Evolutionary conservation across 2,797 vertebrate species (phyloP), one percentile per base, ranked within the genome.

Genomic region (Darevskia nairensis): DNA sequence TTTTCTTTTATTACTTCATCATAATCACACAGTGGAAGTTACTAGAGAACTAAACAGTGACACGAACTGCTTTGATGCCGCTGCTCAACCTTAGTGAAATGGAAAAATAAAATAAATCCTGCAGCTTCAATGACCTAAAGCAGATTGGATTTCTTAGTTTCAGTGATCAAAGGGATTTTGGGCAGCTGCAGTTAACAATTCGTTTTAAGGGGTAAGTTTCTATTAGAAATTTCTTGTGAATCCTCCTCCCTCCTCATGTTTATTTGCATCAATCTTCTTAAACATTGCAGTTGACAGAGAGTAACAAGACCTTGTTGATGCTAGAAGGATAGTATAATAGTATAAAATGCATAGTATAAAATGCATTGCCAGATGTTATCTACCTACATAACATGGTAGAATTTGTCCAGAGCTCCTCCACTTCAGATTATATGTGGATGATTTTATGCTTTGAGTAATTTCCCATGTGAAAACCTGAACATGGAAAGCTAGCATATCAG

Each of bases 211-310:
- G 90, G 92, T 80, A 89, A 74, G 89, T 93, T 92, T 88, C 91
- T 93, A 93, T 93, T 92, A 94, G 91, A 89, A 92, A 82, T 89
- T 89, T 94, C 89, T 90, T 86, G 90, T 88, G 86, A 93, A 92
- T 89, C 86, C 86, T 89, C 50, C n/a, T 35, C n/a, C 29, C 4
- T 32, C 44, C 23, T 15, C 11, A 8, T 78, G 7, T 89, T 89
- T 90, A 79, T 88, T 80, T 1, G 32, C 87, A 77, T 78, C 91
- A 91, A 82, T 66, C 61, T 89, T 93, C n/a, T 92, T 72, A 80
- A 59, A 91, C 71, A 46, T 46, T 80, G 82, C 85, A 80, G 27
- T 81, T 94, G 86, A 86, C 29, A 78, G 84, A 68, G 74, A 71
- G 82, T n/a, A 81, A 61, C 71, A 81, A 76, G 4, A 29, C n/a